Evolutionary conservation across 2,797 vertebrate species (phyloP).

Genomic region (Myotis pilosus): DNA sequence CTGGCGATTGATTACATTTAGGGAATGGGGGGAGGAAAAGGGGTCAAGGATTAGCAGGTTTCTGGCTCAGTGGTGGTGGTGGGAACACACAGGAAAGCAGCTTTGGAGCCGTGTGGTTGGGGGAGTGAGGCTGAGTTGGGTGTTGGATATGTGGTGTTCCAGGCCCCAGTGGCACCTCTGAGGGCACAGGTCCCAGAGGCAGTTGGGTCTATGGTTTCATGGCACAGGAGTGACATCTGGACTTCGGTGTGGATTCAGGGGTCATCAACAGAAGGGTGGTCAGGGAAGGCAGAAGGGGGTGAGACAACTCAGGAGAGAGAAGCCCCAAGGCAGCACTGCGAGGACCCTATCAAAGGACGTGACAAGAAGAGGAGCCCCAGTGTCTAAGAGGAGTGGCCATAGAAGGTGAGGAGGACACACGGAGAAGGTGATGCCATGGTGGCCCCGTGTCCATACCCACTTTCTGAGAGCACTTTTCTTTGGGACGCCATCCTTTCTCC

Average conservation of each 20-base stretch:
- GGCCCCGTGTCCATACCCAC: rapidly evolving
- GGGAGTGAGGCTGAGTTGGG: background rate
- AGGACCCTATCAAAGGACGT: background rate
- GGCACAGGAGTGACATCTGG: background rate
- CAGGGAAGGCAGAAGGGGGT: background rate
- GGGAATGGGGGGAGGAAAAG: no score
- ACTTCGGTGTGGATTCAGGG: background rate
- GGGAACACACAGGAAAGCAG: background rate
- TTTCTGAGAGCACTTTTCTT: background rate
- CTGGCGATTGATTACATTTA: background rate
- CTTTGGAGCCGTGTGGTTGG: background rate
- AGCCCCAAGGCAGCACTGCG: background rate
- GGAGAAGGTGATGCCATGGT: background rate
- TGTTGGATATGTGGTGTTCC: background rate
- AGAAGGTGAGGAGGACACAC: background rate
- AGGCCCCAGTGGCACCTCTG: background rate
- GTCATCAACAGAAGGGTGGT: background rate
- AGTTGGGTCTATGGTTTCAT: background rate
- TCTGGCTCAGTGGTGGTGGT: background rate
- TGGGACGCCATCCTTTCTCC: background rate
- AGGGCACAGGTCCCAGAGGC: background rate
- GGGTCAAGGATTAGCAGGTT: background rate
- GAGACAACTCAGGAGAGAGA: background rate
- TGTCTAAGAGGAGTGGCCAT: background rate
- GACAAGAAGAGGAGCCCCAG: background rate